Evolutionary conservation across 2,888 invertebrate genomes (phyloP), one percentile per base, ranked within the genome.

Genomic region (Polydesmus complanatus): DNA sequence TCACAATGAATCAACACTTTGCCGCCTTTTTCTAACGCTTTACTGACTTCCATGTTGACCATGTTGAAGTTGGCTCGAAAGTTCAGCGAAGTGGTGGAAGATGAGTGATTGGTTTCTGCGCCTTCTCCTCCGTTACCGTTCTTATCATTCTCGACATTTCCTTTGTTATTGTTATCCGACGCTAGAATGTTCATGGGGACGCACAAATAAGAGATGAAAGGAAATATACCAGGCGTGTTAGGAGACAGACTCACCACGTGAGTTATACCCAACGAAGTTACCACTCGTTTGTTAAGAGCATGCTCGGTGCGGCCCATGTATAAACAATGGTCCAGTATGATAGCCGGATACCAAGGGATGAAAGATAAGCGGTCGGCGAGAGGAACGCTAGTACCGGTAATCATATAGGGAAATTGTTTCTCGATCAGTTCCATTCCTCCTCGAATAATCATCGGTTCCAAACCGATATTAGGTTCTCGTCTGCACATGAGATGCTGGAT

Each of bases 251-350:
- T 68, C 1, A 71, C 65, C 14, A 71, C 65, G 63, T 71, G 71
- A 3, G 69, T 71, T 26, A 71, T 64, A 1, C 66, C 63, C 8
- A 70, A 65, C 37, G 66, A 63, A 51, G 63, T 58, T 19, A 71
- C 58, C 19, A 70, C 67, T 25, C 64, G 58, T 3, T 65, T 63
- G 60, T 69, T 67, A 1, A 67, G 62, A 1, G 71, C 71, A 64
- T 71, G 71, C 27, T 72, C 70, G 1, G 68, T 67, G 3, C 69
- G 64, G 18, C 72, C 72, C 47, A 70, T 63, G 64, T 69, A 71
- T 56, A 72, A 64, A 61, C 66, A 56, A 23, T 66, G 66, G 1
- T 70, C 69, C 18, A 68, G 27, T n/a, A 72, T 66, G 27, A 70
- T 66, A 14, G 70, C 69, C 2, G 72, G 72, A 61, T 68, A 71